Conservation (phyloP, 2,888 invertebrate species). For the Latrodectus elegans region DNA sequence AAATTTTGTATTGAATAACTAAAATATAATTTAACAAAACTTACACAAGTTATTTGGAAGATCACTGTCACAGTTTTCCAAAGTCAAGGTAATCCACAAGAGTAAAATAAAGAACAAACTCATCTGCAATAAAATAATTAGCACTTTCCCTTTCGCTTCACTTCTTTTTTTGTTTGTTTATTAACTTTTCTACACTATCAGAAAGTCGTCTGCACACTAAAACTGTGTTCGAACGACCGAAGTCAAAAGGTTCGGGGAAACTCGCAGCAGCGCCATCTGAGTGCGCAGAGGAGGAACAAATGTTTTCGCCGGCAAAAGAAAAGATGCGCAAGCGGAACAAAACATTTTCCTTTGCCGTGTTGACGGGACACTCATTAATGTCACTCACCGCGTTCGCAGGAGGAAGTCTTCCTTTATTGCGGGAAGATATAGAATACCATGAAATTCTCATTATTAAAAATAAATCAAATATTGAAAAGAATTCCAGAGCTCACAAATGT, state of each 20-base stretch:
- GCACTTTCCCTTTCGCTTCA: background rate
- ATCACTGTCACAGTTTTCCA: background rate
- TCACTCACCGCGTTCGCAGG: background rate
- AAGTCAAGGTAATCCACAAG: conserved; percentile 2
- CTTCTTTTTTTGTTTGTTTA: background rate
- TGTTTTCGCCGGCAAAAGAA: conserved; percentile 1
- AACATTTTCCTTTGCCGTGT: background rate
- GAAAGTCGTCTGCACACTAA: conserved; percentile 14
- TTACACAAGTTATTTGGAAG: background rate
- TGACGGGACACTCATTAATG: background rate
- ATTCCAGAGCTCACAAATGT: no score
- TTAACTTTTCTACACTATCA: conserved; percentile 3
- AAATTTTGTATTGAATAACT: background rate
- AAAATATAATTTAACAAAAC: background rate
- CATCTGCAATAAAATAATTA: background rate
- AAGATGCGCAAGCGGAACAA: conserved; percentile 2
- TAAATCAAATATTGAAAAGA: no score
- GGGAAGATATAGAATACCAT: no score
- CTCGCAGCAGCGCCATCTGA: conserved; percentile 14
- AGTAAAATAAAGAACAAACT: background rate
- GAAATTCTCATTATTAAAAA: no score
- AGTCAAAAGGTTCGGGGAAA: conserved; percentile 19
- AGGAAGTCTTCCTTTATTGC: no score
- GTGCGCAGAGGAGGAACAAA: background rate
- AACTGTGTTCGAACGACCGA: background rate